A percentile compares a stretch with the other conserved stretches of the same genome.
Evolutionary conservation across 2,888 invertebrate genomes (phyloP).

Genomic region (Dusona sp.): DNA sequence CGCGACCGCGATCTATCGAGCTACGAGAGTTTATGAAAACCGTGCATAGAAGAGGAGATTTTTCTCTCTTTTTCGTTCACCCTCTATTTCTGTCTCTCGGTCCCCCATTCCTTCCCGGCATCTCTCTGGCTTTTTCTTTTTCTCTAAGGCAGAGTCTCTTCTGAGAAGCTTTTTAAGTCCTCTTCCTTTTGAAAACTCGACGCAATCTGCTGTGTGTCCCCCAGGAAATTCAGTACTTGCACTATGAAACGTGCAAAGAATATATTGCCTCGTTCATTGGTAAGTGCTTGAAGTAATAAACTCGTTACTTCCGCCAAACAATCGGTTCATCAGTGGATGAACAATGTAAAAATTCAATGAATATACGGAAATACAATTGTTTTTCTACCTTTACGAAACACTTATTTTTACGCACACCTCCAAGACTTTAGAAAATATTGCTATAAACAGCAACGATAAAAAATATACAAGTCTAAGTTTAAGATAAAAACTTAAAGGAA

Average conservation of each 20-base stretch:
- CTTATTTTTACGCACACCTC: not conserved
- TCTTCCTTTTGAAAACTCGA: constrained; percentile 33
- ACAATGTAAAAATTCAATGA: not conserved
- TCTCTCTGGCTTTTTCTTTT: not conserved
- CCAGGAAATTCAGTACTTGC: constrained; percentile 53
- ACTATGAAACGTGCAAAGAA: constrained; percentile 37
- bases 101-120: not conserved
- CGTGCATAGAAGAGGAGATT: constrained; percentile 38
- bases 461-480: not conserved
- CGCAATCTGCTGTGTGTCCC: constrained; percentile 39
- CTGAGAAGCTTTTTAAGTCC: constrained; percentile 39
- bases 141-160: constrained; percentile 51
- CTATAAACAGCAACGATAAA: not conserved
- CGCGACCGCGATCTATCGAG: constrained; percentile 48
- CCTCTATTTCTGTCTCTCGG: not conserved
- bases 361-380: not conserved
- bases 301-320: constrained; percentile 16
- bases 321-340: not conserved
- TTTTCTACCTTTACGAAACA: not conserved
- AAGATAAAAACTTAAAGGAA: constrained; percentile 1
- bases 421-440: not conserved
- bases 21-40: constrained; percentile 56
- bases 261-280: constrained; percentile 29
- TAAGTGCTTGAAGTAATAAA: constrained; percentile 45
- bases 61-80: constrained; percentile 17